phyloP scores from a whole-genome alignment of 2,113 vertebrate genomes.

The Perognathus longimembris region DNA sequence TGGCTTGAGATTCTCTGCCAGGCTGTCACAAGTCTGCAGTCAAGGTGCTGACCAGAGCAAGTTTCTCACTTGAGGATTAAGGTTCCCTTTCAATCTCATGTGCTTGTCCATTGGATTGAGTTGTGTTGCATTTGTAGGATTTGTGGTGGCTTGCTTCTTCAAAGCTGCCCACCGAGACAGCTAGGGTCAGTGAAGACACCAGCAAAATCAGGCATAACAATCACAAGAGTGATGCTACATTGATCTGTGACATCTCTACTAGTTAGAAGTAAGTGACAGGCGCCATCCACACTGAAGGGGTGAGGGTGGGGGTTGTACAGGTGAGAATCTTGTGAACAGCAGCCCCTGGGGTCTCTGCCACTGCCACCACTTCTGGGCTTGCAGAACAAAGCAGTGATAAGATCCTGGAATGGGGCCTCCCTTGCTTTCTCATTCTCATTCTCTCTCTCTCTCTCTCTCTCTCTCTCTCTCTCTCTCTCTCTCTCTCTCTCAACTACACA shows the following conservation, averaged over 20 bases:
- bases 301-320: too few species aligned
- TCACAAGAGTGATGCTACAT: neutral
- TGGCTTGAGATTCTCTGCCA: neutral
- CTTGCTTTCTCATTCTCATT: neutral
- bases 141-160: neutral
- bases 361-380: neutral
- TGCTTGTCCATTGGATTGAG: neutral
- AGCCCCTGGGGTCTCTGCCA: neutral
- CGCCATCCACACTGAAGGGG: neutral
- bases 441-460: too few species aligned
- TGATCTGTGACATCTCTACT: neutral
- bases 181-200: too few species aligned
- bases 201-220: too few species aligned
- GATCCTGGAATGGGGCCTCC: neutral
- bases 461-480: neutral
- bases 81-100: neutral
- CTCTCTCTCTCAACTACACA: fast-evolving
- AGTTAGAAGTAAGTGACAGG: neutral
- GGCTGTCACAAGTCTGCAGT: neutral
- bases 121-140: neutral
- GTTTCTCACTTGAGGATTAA: neutral
- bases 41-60: neutral
- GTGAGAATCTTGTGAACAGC: too few species aligned
- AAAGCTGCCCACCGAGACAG: neutral
- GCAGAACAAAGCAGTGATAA: neutral